Evolutionary conservation across 2,888 invertebrate species (phyloP).

Genomic region (Agonopterix subpropinquella): DNA sequence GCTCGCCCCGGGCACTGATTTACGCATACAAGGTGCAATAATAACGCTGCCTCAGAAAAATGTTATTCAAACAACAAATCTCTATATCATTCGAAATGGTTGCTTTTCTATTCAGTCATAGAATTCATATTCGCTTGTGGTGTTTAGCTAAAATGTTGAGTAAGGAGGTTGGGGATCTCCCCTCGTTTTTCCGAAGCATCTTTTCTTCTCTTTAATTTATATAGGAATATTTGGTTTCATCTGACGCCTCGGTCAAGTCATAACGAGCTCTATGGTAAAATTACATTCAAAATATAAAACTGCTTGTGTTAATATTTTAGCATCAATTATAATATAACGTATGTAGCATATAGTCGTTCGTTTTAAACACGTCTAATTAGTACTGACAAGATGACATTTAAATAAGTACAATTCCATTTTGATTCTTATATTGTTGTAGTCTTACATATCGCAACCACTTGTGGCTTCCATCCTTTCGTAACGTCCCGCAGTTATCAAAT

Average conservation of each 20-base stretch:
- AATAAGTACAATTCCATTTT: not conserved
- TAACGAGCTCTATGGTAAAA: slow-evolving; percentile 24
- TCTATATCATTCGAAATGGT: slow-evolving; percentile 23
- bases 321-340: too few species aligned
- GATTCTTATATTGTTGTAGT: not conserved
- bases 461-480: slow-evolving; percentile 9
- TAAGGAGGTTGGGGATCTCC: slow-evolving; percentile 65
- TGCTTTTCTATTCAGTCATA: slow-evolving; percentile 27
- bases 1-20: slow-evolving; percentile 69
- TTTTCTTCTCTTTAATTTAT: slow-evolving; percentile 70
- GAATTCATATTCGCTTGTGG: slow-evolving; percentile 35
- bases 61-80: slow-evolving; percentile 45
- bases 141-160: slow-evolving; percentile 57
- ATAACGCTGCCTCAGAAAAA: slow-evolving; percentile 67
- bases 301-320: too few species aligned
- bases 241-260: slow-evolving; percentile 53
- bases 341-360: too few species aligned
- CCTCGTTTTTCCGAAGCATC: slow-evolving; percentile 63
- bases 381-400: not conserved
- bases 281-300: too few species aligned
- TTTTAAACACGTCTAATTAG: not conserved
- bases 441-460: slow-evolving; percentile 4
- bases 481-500: not conserved
- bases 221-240: slow-evolving; percentile 69
- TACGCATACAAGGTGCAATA: slow-evolving; percentile 76